Percentiles rank a stretch among this genome's conserved stretches.
These are phyloP conservation scores for Phocides pigmalion DNA, from an alignment of 1,140 invertebrate genomes.

Conservation along the genomic window DNA sequence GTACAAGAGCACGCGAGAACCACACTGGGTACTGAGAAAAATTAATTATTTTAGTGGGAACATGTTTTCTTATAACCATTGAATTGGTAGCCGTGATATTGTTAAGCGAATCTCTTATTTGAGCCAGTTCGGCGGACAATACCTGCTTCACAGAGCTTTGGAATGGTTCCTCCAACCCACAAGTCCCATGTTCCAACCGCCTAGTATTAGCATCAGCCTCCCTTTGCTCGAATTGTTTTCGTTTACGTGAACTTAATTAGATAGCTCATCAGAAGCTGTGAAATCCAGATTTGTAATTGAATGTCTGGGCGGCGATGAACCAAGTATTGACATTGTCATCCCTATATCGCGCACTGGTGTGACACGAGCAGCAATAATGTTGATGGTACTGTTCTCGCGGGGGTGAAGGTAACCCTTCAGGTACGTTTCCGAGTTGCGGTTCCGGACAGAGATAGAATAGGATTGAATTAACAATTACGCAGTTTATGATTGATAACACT, in stretches of 20 bases:
- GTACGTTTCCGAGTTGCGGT: background rate
- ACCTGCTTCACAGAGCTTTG: slow-evolving; percentile 3
- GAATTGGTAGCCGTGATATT: background rate
- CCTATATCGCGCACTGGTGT: background rate
- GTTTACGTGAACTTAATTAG: slow-evolving; percentile 10
- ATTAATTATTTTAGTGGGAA: slow-evolving; percentile 1
- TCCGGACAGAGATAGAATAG: background rate
- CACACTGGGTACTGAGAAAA: background rate
- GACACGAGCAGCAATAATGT: slow-evolving; percentile 6
- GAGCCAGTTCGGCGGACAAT: slow-evolving; percentile 9
- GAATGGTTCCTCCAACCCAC: slow-evolving; percentile 2
- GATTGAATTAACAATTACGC: background rate
- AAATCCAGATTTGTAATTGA: slow-evolving; percentile 3
- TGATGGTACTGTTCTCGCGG: slow-evolving; percentile 4
- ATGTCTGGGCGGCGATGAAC: slow-evolving; percentile 3
- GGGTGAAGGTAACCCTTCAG: background rate
- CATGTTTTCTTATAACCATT: slow-evolving; percentile 8
- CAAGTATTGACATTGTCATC: slow-evolving; percentile 1
- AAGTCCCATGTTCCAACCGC: slow-evolving; percentile 8
- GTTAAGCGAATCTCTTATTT: slow-evolving; percentile 21
- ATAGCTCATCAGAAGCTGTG: background rate
- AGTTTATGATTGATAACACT: slow-evolving; percentile 3
- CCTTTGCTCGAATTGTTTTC: slow-evolving; percentile 9
- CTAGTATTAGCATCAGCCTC: slow-evolving; percentile 1
- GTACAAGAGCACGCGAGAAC: no score